Base-by-base conservation (phyloP, 2,797 vertebrate species). In the Psittacula echo region DNA sequence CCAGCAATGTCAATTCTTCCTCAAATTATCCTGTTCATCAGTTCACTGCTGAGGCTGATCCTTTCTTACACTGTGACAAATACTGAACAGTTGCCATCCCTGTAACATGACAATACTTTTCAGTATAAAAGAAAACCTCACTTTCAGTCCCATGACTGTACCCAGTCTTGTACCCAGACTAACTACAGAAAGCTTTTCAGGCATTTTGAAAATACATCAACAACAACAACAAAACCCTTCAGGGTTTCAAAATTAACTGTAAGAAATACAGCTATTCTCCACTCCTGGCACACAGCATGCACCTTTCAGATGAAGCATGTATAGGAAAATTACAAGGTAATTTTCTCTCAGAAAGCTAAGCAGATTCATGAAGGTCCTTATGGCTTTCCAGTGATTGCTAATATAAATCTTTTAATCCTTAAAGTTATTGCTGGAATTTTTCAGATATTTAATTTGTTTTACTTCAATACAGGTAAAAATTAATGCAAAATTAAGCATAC, bases 1-100 rank as follows among this genome's bases (percentile, higher is more conserved):
- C 93, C 88, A 97, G 97, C 96, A 97, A 97, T 97, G 95, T 96
- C 96, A 97, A 11, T 83, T 96, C 80, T 97, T 96, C 89, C 95
- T 97, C 96, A 97, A 98, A 97, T 98, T 97, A 98, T 95, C 95
- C 91, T 95, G 83, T 93, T 97, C 81, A 81, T 91, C 66, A 89
- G 67, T 94, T 95, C 84, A 87, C 48, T 93, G 41, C 42, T 88
- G 47, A 96, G 34, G 51, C n/a, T 81, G 67, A 97, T 92, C 24
- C 44, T 94, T 89, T 94, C 67, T 79, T 74, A 50, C 15, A 66
- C 9, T 58, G 8, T 56, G 74, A 85, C 62, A 96, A 94, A 97
- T 53, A 88, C 77, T 61, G 66, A 87, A 62, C 60, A 75, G 92
- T 86, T 9, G 24, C 53, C 66, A 95, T 48, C 16, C 50, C 62